Conservation (phyloP, 2,888 invertebrate species). For the Phlogophora meticulosa region DNA sequence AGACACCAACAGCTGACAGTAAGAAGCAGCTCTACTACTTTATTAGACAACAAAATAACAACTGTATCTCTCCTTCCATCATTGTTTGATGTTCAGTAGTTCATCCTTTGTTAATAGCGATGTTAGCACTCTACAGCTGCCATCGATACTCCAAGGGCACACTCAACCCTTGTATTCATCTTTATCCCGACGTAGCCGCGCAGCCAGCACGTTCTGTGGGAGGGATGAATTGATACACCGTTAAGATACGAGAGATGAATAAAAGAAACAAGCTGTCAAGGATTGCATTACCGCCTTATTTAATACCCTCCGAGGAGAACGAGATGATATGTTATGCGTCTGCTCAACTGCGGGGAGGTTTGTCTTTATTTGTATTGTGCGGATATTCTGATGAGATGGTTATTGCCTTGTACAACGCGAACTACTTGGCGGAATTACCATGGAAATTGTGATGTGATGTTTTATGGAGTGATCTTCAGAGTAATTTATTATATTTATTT, state of each 20-base stretch:
- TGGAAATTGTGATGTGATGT: background rate
- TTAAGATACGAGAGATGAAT: slow-evolving; percentile 65
- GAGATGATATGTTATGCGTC: slow-evolving; percentile 45
- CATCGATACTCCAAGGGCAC: slow-evolving; percentile 11
- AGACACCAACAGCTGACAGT: too few species aligned
- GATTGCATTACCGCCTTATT: slow-evolving; percentile 57
- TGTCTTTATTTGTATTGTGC: slow-evolving; percentile 32
- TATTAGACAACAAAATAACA: too few species aligned
- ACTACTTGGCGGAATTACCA: background rate
- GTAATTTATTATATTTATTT: too few species aligned
- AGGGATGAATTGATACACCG: slow-evolving; percentile 61
- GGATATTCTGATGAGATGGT: slow-evolving; percentile 6
- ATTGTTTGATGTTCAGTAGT: too few species aligned
- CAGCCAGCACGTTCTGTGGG: slow-evolving; percentile 29
- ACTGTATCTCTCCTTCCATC: too few species aligned
- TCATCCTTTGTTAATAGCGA: too few species aligned
- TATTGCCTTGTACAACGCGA: background rate
- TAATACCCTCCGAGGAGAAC: slow-evolving; percentile 52
- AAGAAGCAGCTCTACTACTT: too few species aligned
- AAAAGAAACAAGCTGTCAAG: slow-evolving; percentile 57
- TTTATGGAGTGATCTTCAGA: background rate
- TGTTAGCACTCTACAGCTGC: slow-evolving; percentile 10
- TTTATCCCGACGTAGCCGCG: slow-evolving; percentile 20
- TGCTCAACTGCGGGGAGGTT: slow-evolving; percentile 10
- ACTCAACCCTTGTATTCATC: slow-evolving; percentile 47